Evolutionary conservation across 1,140 invertebrate genomes (phyloP).

Genomic region (Metopolophium dirhodum): DNA sequence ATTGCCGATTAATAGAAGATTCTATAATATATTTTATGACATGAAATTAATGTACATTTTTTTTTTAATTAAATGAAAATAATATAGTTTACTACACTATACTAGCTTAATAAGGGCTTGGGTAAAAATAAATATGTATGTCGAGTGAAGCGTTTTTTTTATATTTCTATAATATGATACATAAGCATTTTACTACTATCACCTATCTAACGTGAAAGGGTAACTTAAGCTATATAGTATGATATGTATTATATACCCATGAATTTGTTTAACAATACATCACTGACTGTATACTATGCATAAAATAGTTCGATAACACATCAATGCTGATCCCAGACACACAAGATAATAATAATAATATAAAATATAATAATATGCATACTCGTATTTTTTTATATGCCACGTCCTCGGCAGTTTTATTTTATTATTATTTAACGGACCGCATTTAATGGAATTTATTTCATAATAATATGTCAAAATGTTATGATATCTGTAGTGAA

Average conservation of each 20-base stretch:
- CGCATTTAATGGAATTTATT: too few species aligned
- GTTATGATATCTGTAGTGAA: too few species aligned
- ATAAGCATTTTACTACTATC: neutral
- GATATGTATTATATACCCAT: neutral
- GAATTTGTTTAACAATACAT: neutral
- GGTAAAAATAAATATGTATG: neutral
- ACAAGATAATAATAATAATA: neutral
- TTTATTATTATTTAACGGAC: too few species aligned
- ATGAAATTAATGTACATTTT: neutral
- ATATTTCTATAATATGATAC: neutral
- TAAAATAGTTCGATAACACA: neutral
- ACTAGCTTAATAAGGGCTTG: neutral
- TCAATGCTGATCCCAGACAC: neutral
- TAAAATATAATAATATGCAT: neutral
- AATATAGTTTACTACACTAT: too few species aligned
- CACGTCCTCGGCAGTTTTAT: neutral
- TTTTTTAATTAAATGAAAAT: neutral
- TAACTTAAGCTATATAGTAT: too few species aligned
- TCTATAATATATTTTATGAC: neutral
- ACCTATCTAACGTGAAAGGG: neutral
- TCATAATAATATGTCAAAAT: too few species aligned
- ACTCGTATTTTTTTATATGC: neutral
- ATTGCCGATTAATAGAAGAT: neutral
- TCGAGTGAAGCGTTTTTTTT: neutral
- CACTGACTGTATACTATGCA: neutral